Conservation (phyloP, 2,113 vertebrate species). For the Hiodon alosoides region DNA sequence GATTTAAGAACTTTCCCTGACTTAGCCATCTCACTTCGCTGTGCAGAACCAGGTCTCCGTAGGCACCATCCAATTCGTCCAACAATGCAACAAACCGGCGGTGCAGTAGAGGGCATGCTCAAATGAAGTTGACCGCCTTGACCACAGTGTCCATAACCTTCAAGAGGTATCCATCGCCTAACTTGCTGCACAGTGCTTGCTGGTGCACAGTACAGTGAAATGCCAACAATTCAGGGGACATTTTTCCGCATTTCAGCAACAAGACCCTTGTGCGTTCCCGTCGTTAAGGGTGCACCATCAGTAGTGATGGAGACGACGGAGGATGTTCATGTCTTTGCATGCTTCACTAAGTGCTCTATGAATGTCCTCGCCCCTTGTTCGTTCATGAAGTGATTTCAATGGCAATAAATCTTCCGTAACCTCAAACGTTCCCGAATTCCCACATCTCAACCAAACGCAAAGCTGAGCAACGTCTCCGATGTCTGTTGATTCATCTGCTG, state of each 20-base stretch:
- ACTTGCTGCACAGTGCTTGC: conserved; percentile 8
- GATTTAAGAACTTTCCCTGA: background rate
- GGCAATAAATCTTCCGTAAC: conserved; percentile 12
- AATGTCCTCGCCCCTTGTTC: conserved; percentile 15
- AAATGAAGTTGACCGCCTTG: conserved; percentile 8
- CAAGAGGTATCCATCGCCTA: conserved; percentile 7
- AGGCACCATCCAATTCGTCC: conserved; percentile 5
- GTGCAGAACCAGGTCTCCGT: conserved; percentile 5
- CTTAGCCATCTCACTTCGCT: conserved; percentile 13
- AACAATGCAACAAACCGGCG: conserved; percentile 5
- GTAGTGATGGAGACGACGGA: conserved; percentile 12
- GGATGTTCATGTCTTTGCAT: conserved; percentile 11
- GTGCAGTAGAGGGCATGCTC: background rate
- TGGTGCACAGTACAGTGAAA: conserved; percentile 11
- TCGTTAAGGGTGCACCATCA: conserved; percentile 4
- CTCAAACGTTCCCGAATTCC: conserved; percentile 14
- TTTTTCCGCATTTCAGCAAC: conserved; percentile 12
- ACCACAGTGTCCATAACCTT: conserved; percentile 12
- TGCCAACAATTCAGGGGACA: conserved; percentile 11
- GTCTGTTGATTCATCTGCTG: conserved; percentile 12
- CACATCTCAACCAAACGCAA: conserved; percentile 16
- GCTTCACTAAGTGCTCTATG: conserved; percentile 16
- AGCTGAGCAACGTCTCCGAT: conserved; percentile 15
- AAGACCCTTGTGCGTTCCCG: conserved; percentile 4
- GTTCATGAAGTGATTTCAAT: conserved; percentile 12